These are phyloP conservation scores for Hypanus sabinus DNA, from an alignment of 2,113 vertebrate species.

Conservation along the genomic window DNA sequence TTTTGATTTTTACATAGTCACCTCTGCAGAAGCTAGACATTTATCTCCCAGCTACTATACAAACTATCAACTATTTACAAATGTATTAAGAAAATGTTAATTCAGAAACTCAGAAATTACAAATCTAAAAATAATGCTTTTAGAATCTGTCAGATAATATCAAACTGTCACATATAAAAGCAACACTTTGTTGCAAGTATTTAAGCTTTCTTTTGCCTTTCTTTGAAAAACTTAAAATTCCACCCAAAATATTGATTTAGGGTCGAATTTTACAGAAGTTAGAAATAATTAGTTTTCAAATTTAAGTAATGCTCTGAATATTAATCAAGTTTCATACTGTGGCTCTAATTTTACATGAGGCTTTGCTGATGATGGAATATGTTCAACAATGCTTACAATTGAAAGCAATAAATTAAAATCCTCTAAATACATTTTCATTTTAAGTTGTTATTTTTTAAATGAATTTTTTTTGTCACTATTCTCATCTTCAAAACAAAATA, in stretches of 20 bases:
- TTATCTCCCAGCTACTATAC: neutral
- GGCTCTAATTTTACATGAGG: neutral
- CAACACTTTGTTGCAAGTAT: neutral
- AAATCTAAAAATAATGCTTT: neutral
- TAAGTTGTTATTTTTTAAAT: neutral
- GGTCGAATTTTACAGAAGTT: conserved; percentile 18
- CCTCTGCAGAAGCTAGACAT: neutral
- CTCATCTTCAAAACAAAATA: neutral
- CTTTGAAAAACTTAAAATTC: conserved; percentile 30
- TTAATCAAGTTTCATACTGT: neutral
- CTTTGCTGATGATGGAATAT: conserved; percentile 1
- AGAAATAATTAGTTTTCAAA: neutral
- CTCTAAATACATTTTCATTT: neutral
- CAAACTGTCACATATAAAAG: neutral
- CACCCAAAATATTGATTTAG: conserved; percentile 29
- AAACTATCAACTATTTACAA: neutral
- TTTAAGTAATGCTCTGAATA: neutral
- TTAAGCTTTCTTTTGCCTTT: neutral
- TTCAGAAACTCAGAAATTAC: neutral
- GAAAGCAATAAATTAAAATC: conserved; percentile 15
- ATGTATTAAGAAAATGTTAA: neutral
- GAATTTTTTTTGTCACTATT: neutral
- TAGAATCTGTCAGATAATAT: conserved; percentile 17
- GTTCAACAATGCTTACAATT: neutral
- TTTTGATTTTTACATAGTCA: neutral